These are phyloP conservation scores for Apamea monoglypha DNA, from an alignment of 2,888 invertebrate species.

Conservation along the genomic window DNA sequence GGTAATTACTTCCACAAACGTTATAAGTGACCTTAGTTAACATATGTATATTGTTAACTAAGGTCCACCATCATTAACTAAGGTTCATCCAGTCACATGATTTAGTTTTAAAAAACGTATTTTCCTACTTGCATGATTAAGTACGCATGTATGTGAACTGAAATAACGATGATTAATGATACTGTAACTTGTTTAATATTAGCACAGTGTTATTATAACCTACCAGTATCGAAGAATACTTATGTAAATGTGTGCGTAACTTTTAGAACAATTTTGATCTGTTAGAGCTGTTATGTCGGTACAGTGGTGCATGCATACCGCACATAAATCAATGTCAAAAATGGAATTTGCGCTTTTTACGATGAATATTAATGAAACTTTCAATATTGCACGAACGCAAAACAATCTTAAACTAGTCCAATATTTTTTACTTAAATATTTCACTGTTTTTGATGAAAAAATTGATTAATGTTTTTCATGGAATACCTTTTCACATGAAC, in stretches of 20 bases:
- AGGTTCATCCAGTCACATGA: background rate
- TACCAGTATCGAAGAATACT: background rate
- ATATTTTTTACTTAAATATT: slow-evolving; percentile 24
- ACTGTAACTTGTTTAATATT: slow-evolving; percentile 12
- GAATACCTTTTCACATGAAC: slow-evolving; percentile 28
- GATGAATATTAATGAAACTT: slow-evolving; percentile 86
- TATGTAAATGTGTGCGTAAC: slow-evolving; percentile 44
- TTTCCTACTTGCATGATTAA: background rate
- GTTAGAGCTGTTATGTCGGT: slow-evolving; percentile 65
- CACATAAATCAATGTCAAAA: slow-evolving; percentile 86
- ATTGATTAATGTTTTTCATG: slow-evolving; percentile 4
- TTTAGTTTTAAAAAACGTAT: slow-evolving; percentile 15
- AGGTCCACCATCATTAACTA: too few species aligned
- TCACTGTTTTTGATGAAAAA: slow-evolving; percentile 5
- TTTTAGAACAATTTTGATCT: slow-evolving; percentile 67
- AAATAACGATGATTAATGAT: slow-evolving; percentile 19
- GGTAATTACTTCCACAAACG: slow-evolving; percentile 19
- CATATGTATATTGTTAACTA: too few species aligned
- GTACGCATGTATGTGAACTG: background rate
- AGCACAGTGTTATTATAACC: background rate
- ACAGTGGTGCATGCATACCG: slow-evolving; percentile 75
- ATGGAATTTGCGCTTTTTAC: slow-evolving; percentile 81
- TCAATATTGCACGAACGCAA: slow-evolving; percentile 67
- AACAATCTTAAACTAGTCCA: slow-evolving; percentile 14
- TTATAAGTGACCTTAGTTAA: background rate